phyloP scores from a whole-genome alignment of 2,888 invertebrate species.

The Graphium colonna region DNA sequence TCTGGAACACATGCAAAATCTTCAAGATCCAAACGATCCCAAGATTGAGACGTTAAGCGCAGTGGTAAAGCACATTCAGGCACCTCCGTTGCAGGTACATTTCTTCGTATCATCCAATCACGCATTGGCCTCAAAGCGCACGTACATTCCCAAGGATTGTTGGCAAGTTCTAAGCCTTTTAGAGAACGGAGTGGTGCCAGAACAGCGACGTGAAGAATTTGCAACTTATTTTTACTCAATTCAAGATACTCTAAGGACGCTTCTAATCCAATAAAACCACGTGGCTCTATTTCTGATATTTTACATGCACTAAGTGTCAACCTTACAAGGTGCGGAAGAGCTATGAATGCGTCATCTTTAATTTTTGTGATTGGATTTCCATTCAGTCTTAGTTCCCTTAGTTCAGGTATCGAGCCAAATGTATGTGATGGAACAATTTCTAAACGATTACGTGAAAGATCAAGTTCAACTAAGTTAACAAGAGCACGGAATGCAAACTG shows the following conservation, averaged over 20 bases:
- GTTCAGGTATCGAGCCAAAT: constrained; percentile 85
- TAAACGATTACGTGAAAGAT: constrained; percentile 87
- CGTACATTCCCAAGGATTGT: constrained; percentile 91
- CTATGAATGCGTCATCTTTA: constrained; percentile 83
- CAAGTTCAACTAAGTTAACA: constrained; percentile 89
- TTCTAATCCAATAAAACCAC: constrained; percentile 87
- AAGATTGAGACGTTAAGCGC: constrained; percentile 82
- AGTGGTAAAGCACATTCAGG: constrained; percentile 85
- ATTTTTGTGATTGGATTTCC: constrained; percentile 88
- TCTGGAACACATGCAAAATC: constrained; percentile 90
- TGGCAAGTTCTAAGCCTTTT: constrained; percentile 87
- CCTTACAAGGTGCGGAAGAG: constrained; percentile 84
- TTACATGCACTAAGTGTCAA: constrained; percentile 88
- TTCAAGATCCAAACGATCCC: constrained; percentile 88
- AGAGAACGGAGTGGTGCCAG: constrained; percentile 84
- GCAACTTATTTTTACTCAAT: constrained; percentile 86
- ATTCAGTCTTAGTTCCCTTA: constrained; percentile 86
- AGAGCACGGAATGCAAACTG: constrained; percentile 87
- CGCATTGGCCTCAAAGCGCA: constrained; percentile 86
- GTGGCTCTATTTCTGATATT: constrained; percentile 83
- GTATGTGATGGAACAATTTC: constrained; percentile 85
- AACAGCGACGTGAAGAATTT: constrained; percentile 82
- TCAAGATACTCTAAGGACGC: constrained; percentile 87
- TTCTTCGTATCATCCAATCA: constrained; percentile 89
- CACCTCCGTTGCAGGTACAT: constrained; percentile 84